Evolutionary conservation across 2,113 vertebrate species (phyloP), one percentile per base, ranked within the genome.

Genomic region (Cygnus buccinator): DNA sequence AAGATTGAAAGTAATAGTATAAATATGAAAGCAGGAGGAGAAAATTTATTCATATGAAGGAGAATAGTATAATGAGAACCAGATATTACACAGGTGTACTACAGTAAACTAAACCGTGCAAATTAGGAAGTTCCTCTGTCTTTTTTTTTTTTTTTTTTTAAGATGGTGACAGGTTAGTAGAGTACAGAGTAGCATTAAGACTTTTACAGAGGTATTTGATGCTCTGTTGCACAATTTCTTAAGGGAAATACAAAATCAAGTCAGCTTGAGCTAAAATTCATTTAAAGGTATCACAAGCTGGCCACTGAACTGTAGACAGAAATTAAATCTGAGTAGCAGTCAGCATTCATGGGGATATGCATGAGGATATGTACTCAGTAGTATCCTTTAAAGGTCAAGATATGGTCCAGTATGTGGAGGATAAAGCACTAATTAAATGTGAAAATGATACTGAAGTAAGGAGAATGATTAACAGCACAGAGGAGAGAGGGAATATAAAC

Each of bases 281-380:
- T 75, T 88, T 91, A 66, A 94, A 92, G 44, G 23, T 77, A 68
- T 87, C 44, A 39, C n/a, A 78, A 43, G 48, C 84, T 94, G 43
- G 52, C 59, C 39, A 66, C 57, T 71, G 88, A 94, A 90, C 37
- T 48, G n/a, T 52, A 73, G 63, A 48, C 9, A 81, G 68, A 82
- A 92, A 81, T n/a, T 50, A 78, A 96, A 93, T 87, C 58, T 87
- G 68, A 80, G 65, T 26, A 79, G 70, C 76, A 89, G 86, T 73
- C 58, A 85, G 67, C 41, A 26, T 67, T 67, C 61, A 57, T 65
- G 80, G 85, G 71, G 57, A 39, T 65, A 91, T 87, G 44, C 3
- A 63, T 65, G 80, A 85, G 77, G 57, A 39, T 65, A 91, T 87
- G 41, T 3, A 4, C 26, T n/a, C 1, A 4, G 16, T 33, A 68